phyloP scores from a whole-genome alignment of 2,113 vertebrate genomes.

The Aspidoscelis tigris region DNA sequence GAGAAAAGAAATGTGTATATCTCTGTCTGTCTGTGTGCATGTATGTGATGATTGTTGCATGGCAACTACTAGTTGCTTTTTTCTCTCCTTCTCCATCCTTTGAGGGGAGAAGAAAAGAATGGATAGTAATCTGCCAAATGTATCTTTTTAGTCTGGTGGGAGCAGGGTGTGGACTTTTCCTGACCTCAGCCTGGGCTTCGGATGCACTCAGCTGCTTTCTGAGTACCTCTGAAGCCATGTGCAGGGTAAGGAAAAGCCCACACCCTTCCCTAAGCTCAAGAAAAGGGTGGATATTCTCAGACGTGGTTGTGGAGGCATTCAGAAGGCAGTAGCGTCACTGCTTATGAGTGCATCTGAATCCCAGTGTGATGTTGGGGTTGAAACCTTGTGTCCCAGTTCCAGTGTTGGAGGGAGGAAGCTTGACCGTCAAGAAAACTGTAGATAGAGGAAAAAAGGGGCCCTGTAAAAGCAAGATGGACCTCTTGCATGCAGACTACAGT shows the following conservation, averaged over 20 bases:
- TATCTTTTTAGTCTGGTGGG: not conserved
- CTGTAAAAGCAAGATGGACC: too few species aligned
- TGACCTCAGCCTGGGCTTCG: not conserved
- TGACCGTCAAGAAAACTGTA: too few species aligned
- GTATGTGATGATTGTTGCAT: constrained; percentile 10
- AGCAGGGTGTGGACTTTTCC: not conserved
- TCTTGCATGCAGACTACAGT: too few species aligned
- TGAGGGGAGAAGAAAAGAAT: not conserved
- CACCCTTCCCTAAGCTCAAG: not conserved
- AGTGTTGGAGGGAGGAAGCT: too few species aligned
- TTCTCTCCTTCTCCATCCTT: not conserved
- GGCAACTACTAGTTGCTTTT: constrained; percentile 1
- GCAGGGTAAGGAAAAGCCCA: not conserved
- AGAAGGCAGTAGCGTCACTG: not conserved
- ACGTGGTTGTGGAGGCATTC: not conserved
- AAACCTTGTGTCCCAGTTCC: not conserved
- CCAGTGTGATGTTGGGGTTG: not conserved
- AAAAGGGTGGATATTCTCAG: not conserved
- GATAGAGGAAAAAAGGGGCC: too few species aligned
- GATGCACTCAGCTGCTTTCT: not conserved
- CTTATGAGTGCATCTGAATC: not conserved
- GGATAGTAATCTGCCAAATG: not conserved
- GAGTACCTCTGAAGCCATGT: not conserved
- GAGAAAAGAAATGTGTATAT: not conserved
- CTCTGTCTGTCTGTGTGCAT: not conserved